These are phyloP conservation scores for Eufriesea mexicana DNA, from an alignment of 1,140 invertebrate genomes.

Conservation along the genomic window DNA sequence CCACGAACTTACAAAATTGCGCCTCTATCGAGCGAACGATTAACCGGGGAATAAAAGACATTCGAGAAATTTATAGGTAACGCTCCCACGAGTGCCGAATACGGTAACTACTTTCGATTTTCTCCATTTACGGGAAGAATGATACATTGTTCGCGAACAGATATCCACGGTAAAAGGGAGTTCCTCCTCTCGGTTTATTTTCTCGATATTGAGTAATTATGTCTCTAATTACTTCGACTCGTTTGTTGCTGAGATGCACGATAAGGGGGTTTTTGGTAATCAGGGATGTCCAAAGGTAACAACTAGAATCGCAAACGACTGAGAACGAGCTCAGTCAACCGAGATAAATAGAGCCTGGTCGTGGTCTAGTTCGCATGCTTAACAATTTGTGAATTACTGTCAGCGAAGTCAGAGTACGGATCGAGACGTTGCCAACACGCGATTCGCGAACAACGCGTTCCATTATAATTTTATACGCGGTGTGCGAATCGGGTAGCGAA, in stretches of 20 bases:
- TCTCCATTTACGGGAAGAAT: constrained; percentile 3
- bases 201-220: not conserved
- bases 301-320: too few relatives aligned
- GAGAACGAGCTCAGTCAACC: not conserved
- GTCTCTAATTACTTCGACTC: not conserved
- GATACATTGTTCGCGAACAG: not conserved
- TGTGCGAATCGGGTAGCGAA: not conserved
- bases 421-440: not conserved
- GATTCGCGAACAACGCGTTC: not conserved
- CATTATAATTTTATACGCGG: not conserved
- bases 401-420: not conserved
- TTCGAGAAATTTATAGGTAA: not conserved
- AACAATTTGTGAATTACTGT: constrained; percentile 56
- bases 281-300: too few relatives aligned
- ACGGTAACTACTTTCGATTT: constrained; percentile 27
- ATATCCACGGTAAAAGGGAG: not conserved
- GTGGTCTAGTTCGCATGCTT: constrained; percentile 46
- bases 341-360: constrained; percentile 3
- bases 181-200: not conserved
- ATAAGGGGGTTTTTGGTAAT: not conserved
- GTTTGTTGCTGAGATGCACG: fast-evolving
- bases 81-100: not conserved
- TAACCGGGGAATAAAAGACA: not conserved
- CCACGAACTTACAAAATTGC: too few relatives aligned
- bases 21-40: not conserved